phyloP scores from a whole-genome alignment of 2,113 vertebrate species.

The Thinocorus orbignyianus region DNA sequence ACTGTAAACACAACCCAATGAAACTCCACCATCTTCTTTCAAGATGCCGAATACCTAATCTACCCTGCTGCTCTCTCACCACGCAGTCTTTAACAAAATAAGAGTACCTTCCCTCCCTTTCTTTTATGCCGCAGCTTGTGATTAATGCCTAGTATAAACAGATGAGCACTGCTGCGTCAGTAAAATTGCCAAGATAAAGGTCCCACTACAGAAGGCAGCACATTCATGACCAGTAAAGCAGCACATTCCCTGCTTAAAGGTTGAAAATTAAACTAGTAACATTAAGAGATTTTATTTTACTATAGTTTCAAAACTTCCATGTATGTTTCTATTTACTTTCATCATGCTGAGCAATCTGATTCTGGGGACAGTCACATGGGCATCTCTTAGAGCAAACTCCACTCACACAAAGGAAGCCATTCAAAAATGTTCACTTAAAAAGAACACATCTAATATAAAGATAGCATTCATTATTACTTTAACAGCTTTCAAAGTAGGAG shows the following conservation, averaged over 20 bases:
- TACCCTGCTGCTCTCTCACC: not conserved
- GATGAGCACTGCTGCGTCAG: not conserved
- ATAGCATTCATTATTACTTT: not conserved
- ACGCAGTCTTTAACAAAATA: not conserved
- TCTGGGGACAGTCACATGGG: not conserved
- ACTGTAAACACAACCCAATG: not conserved
- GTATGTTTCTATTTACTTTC: not conserved
- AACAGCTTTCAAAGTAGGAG: not conserved
- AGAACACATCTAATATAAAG: not conserved
- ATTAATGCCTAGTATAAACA: not conserved
- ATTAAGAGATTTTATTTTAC: not conserved
- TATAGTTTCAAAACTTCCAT: not conserved
- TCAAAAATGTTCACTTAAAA: not conserved
- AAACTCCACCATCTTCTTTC: not conserved
- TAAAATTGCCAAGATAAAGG: not conserved
- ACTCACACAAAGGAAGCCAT: not conserved
- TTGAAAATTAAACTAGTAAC: not conserved
- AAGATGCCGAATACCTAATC: not conserved
- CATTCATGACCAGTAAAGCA: not conserved
- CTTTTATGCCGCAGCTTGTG: not conserved
- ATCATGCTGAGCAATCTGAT: not conserved
- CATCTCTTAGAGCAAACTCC: not conserved
- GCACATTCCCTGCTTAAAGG: not conserved
- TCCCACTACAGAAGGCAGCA: not conserved
- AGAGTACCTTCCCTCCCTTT: not conserved